Conservation (phyloP, 2,797 vertebrate genomes). For the Cyclopterus lumpus region DNA sequence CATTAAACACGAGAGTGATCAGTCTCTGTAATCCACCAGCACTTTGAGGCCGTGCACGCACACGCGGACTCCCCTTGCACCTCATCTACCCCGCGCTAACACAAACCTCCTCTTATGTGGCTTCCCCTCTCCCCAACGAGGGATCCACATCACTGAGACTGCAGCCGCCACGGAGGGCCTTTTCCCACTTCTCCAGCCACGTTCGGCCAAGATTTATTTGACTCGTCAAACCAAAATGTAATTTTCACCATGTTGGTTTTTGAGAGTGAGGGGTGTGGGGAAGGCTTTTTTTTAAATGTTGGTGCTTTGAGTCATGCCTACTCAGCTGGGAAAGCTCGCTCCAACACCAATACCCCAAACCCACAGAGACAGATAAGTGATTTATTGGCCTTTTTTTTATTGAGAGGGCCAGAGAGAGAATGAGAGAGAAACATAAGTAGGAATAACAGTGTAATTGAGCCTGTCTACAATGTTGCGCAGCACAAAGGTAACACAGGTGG, state of each 20-base stretch:
- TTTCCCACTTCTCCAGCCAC: slow-evolving; percentile 77
- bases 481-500: slow-evolving; percentile 72
- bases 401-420: slow-evolving; percentile 65
- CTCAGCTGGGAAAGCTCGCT: slow-evolving; percentile 71
- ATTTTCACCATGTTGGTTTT: slow-evolving; percentile 83
- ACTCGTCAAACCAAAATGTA: slow-evolving; percentile 77
- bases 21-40: slow-evolving; percentile 69
- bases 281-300: slow-evolving; percentile 45
- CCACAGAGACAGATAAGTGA: slow-evolving; percentile 75
- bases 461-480: slow-evolving; percentile 61
- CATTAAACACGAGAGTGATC: slow-evolving; percentile 67
- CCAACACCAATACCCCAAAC: slow-evolving; percentile 80
- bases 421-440: slow-evolving; percentile 74
- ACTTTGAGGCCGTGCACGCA: slow-evolving; percentile 60
- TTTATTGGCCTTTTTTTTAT: slow-evolving; percentile 79
- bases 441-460: slow-evolving; percentile 79
- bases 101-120: slow-evolving; percentile 80
- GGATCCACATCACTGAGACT: slow-evolving; percentile 73
- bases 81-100: slow-evolving; percentile 77
- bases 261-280: slow-evolving; percentile 61
- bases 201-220: slow-evolving; percentile 81
- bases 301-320: slow-evolving; percentile 64
- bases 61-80: slow-evolving; percentile 64
- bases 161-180: slow-evolving; percentile 65
- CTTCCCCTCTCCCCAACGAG: slow-evolving; percentile 66